These are phyloP conservation scores for Leptura quadrifasciata DNA, from an alignment of 2,888 invertebrate species.

Conservation along the genomic window DNA sequence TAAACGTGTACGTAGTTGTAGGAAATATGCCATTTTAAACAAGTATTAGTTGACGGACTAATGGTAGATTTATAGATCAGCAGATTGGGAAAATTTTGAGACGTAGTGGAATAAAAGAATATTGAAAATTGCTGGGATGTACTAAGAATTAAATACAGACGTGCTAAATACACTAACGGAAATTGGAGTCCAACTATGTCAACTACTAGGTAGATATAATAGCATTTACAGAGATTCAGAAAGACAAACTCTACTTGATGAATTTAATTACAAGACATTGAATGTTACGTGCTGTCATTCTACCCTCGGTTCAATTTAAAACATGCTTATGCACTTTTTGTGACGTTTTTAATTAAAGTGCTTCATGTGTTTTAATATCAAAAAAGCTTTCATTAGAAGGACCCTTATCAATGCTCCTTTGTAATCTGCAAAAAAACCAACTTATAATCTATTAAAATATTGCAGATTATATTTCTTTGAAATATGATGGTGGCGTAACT, in stretches of 20 bases:
- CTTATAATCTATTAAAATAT: neutral
- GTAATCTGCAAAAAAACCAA: neutral
- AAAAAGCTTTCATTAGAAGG: neutral
- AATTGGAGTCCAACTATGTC: neutral
- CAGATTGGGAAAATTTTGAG: neutral
- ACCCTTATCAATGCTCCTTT: neutral
- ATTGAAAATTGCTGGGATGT: neutral
- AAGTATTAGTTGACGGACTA: too few relatives aligned
- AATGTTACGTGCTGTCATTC: neutral
- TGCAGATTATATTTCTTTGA: neutral
- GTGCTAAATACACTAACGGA: neutral
- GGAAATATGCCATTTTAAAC: too few relatives aligned
- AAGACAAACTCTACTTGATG: neutral
- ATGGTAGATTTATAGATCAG: too few relatives aligned
- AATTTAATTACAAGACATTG: neutral
- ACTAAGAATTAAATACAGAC: neutral
- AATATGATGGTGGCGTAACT: neutral
- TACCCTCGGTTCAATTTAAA: slow-evolving; percentile 4
- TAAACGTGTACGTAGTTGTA: too few relatives aligned
- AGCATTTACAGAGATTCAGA: neutral
- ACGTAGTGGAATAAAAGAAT: neutral
- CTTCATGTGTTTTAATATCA: neutral
- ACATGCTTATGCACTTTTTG: neutral
- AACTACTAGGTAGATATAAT: neutral
- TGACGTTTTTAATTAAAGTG: slow-evolving; percentile 15